phyloP scores from a whole-genome alignment of 2,888 invertebrate genomes.

The Cosmopolites sordidus region DNA sequence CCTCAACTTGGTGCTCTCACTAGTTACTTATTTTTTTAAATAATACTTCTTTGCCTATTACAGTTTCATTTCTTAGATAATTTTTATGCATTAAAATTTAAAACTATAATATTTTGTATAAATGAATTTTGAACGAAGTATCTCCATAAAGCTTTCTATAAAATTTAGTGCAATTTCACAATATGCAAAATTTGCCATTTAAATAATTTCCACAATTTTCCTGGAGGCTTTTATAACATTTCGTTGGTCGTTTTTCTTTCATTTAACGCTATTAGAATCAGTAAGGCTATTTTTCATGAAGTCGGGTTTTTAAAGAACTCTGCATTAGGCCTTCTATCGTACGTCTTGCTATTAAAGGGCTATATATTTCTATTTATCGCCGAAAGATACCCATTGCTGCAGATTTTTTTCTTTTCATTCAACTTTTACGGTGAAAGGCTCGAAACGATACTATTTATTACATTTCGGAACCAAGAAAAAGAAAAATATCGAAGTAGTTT shows the following conservation, averaged over 20 bases:
- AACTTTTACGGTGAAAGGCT: constrained; percentile 5
- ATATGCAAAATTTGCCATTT: neutral
- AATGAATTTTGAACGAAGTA: too few species aligned
- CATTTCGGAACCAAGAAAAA: neutral
- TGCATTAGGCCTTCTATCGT: constrained; percentile 37
- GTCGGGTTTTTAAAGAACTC: constrained; percentile 18
- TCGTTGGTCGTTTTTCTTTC: constrained; percentile 1
- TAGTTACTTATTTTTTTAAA: too few species aligned
- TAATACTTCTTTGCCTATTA: too few species aligned
- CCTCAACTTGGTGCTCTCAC: too few species aligned
- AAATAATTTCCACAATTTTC: neutral
- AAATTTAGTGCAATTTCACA: neutral
- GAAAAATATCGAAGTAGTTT: neutral
- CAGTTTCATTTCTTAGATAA: too few species aligned
- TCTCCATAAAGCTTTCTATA: too few species aligned
- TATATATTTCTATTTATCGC: constrained; percentile 42
- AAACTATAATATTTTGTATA: too few species aligned
- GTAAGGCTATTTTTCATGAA: constrained; percentile 18
- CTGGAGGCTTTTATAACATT: neutral
- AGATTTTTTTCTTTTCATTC: constrained; percentile 21
- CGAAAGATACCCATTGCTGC: constrained; percentile 14
- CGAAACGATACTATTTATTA: neutral
- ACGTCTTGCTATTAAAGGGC: constrained; percentile 40
- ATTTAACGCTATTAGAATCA: constrained; percentile 4
- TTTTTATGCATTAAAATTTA: too few species aligned